Conservation (phyloP, 2,797 vertebrate species). For the Sebastes kiyomatsui region DNA sequence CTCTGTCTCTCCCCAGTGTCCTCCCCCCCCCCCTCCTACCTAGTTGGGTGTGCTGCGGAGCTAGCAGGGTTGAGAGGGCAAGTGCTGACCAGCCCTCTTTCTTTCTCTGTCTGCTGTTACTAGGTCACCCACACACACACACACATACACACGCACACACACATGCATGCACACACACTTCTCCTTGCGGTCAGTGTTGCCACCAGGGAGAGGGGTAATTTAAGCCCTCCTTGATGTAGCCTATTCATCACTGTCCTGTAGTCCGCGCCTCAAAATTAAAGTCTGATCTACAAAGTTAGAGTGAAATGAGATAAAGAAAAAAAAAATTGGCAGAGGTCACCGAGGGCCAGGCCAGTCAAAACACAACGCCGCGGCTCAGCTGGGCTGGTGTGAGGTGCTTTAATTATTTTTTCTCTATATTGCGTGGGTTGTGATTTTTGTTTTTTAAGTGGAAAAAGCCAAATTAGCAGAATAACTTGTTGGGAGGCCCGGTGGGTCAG, state of each 20-base stretch:
- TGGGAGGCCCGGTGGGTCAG: conserved; percentile 24
- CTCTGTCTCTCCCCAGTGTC: conserved; percentile 23
- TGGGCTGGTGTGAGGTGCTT: conserved; percentile 14
- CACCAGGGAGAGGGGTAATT: conserved; percentile 95
- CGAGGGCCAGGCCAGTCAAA: conserved; percentile 87
- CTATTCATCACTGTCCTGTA: conserved; percentile 98
- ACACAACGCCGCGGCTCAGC: conserved; percentile 72
- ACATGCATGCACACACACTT: conserved; percentile 35
- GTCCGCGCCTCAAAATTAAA: conserved; percentile 96
- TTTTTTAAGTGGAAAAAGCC: conserved; percentile 73
- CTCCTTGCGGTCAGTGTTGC: conserved; percentile 81
- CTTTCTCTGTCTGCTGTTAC: conserved; percentile 84
- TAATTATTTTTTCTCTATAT: neutral
- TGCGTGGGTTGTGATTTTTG: conserved; percentile 79
- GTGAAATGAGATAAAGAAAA: conserved; percentile 88
- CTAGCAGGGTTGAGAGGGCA: conserved; percentile 89
- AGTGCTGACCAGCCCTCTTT: conserved; percentile 90
- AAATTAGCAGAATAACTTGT: conserved; percentile 63
- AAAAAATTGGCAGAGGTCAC: conserved; percentile 97
- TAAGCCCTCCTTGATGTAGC: conserved; percentile 94
- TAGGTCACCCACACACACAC: conserved; percentile 73
- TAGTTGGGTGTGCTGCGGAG: conserved; percentile 80
- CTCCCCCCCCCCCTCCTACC: conserved; percentile 34
- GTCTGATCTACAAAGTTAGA: conserved; percentile 99
- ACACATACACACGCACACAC: conserved; percentile 36